Conservation (phyloP, 2,797 vertebrate species). For the Serranus cabrilla region DNA sequence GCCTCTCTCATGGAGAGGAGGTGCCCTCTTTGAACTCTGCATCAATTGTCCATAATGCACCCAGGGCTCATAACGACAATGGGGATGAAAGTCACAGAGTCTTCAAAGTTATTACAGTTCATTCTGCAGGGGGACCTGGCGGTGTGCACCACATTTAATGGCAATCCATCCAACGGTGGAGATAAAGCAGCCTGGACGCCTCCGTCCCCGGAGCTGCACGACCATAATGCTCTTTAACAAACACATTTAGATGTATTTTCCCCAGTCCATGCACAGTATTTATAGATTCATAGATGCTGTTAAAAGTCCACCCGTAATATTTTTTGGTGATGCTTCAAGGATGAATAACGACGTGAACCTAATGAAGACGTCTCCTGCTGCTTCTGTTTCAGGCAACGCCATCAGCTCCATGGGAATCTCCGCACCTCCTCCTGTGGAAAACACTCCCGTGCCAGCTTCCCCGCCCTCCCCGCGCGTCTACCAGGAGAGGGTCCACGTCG, state of each 20-base stretch:
- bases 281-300: background rate
- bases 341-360: conserved; percentile 56
- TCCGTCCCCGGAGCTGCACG: background rate
- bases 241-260: conserved; percentile 9
- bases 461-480: conserved; percentile 78
- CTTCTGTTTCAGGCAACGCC: conserved; percentile 82
- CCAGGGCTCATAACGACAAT: background rate
- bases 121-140: background rate
- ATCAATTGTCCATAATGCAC: background rate
- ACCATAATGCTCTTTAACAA: background rate
- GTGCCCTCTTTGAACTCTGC: background rate
- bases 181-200: background rate
- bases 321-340: conserved; percentile 37
- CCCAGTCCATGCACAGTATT: background rate
- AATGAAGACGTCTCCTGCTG: conserved; percentile 68
- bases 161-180: background rate
- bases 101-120: background rate
- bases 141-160: background rate
- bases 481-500: conserved; percentile 77
- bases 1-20: background rate
- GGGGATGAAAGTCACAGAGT: background rate
- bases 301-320: conserved; percentile 36
- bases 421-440: conserved; percentile 79
- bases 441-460: conserved; percentile 77
- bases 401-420: conserved; percentile 86